Evolutionary conservation across 1,140 invertebrate genomes (phyloP).

Genomic region (Diorhabda elongata): DNA sequence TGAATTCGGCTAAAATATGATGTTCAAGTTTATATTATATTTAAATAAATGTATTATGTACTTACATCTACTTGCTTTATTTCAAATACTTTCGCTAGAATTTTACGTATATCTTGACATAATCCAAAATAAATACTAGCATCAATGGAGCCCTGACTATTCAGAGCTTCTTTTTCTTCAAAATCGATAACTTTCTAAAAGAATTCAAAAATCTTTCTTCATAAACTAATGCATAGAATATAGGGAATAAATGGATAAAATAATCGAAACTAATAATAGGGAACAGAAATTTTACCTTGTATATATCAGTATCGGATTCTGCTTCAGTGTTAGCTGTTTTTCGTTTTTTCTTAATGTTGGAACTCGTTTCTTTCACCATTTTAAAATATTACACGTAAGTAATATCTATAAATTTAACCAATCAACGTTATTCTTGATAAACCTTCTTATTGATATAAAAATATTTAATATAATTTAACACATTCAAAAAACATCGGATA

Average conservation of each 20-base stretch:
- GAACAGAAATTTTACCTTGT: slow-evolving; percentile 30
- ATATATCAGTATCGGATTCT: slow-evolving; percentile 38
- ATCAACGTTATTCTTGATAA: no score
- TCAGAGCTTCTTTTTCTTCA: slow-evolving; percentile 70
- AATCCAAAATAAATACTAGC: slow-evolving; percentile 62
- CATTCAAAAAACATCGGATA: no score
- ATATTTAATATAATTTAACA: no score
- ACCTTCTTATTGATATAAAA: no score
- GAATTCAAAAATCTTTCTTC: not conserved
- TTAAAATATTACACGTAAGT: slow-evolving; percentile 9
- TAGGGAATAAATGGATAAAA: no score
- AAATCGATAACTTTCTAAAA: slow-evolving; percentile 61
- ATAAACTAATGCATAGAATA: no score
- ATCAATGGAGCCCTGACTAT: slow-evolving; percentile 62
- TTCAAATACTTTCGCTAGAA: slow-evolving; percentile 62
- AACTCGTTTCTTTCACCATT: slow-evolving; percentile 40
- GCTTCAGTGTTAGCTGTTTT: slow-evolving; percentile 32
- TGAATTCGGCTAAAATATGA: slow-evolving; percentile 13
- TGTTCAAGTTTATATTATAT: not conserved
- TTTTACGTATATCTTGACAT: slow-evolving; percentile 62
- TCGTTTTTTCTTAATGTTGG: slow-evolving; percentile 36
- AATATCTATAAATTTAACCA: no score
- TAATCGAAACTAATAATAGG: no score
- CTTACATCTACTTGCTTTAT: slow-evolving; percentile 56
- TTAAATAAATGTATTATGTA: slow-evolving; percentile 9